phyloP scores from a whole-genome alignment of 2,888 invertebrate genomes.

The Mythimna loreyi region DNA sequence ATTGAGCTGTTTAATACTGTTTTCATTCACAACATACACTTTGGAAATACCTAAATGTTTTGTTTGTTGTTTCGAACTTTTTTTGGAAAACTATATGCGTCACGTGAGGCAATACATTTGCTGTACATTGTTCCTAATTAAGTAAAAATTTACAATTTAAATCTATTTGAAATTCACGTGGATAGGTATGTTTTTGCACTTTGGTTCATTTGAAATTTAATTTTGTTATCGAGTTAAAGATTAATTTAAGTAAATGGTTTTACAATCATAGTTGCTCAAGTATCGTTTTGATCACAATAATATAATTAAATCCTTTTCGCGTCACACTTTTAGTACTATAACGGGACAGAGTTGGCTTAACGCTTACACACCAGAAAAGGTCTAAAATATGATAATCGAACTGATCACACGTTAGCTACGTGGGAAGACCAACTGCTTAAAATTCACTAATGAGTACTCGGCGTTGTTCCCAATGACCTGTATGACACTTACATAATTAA shows the following conservation, averaged over 20 bases:
- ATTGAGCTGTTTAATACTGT: too few relatives aligned
- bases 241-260: not conserved
- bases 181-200: not conserved
- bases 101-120: too few relatives aligned
- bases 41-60: too few relatives aligned
- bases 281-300: not conserved
- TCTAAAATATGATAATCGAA: constrained; percentile 19
- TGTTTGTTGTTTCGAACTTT: too few relatives aligned
- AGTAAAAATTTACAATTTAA: too few relatives aligned
- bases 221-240: not conserved
- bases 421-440: constrained; percentile 59
- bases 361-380: not conserved
- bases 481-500: constrained; percentile 84
- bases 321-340: not conserved
- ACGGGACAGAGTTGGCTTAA: not conserved
- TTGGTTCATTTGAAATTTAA: not conserved
- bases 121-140: too few relatives aligned
- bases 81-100: too few relatives aligned
- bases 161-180: not conserved
- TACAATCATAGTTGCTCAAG: not conserved
- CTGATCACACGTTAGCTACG: constrained; percentile 43
- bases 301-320: not conserved
- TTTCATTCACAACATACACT: too few relatives aligned
- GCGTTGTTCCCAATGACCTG: constrained; percentile 82
- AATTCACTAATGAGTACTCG: constrained; percentile 69